Evolutionary conservation across 2,113 vertebrate genomes (phyloP).

Genomic region (Bubo bubo): DNA sequence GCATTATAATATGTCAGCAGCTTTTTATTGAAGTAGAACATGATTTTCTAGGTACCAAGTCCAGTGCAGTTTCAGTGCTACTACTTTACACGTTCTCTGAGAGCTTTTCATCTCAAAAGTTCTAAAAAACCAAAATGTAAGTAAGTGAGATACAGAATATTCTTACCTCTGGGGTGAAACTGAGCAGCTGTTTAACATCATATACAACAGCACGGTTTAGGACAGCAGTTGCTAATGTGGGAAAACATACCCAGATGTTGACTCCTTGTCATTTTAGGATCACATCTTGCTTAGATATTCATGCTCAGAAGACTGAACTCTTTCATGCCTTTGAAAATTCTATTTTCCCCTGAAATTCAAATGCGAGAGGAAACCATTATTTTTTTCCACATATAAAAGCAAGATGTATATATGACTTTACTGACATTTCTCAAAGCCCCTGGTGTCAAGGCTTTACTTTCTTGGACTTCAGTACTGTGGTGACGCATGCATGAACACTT

Average conservation of each 20-base stretch:
- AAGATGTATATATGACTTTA: background rate
- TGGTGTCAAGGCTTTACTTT: background rate
- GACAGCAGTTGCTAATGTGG: slow-evolving; percentile 56
- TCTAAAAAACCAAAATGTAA: background rate
- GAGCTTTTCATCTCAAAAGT: background rate
- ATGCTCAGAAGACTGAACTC: slow-evolving; percentile 7
- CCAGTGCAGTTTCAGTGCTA: background rate
- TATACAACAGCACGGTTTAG: slow-evolving; percentile 5
- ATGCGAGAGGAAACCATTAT: background rate
- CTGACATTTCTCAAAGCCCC: background rate
- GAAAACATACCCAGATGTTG: slow-evolving; percentile 68
- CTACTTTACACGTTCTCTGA: background rate
- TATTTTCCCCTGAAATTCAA: slow-evolving; percentile 18
- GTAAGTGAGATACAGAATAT: background rate
- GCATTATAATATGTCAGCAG: slow-evolving; percentile 1
- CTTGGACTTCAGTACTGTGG: background rate
- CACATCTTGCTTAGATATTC: slow-evolving; percentile 58
- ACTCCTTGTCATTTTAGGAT: slow-evolving; percentile 52
- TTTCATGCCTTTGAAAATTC: slow-evolving; percentile 46
- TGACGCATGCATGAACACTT: background rate
- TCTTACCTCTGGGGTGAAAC: slow-evolving; percentile 33
- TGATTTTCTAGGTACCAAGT: background rate
- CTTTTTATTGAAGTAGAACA: slow-evolving; percentile 36
- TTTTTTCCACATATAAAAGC: background rate
- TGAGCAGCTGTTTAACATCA: slow-evolving; percentile 50